phyloP scores from a whole-genome alignment of 2,888 invertebrate genomes.

The Amblyteles armatorius region DNA sequence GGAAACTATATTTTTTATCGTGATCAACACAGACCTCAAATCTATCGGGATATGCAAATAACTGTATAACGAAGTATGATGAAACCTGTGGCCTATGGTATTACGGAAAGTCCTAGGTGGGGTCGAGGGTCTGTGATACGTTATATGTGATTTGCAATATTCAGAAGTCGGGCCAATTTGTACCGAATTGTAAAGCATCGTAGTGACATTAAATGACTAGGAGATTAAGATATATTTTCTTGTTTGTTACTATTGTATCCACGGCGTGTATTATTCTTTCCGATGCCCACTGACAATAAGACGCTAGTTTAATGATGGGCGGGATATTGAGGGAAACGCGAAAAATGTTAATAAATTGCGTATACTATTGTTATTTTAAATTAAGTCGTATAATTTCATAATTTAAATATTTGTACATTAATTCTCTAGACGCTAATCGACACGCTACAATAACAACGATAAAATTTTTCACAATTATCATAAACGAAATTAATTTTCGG shows the following conservation, averaged over 20 bases:
- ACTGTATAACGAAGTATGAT: slow-evolving; percentile 5
- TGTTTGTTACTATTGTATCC: background rate
- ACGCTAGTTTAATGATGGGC: background rate
- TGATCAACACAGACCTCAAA: slow-evolving; percentile 16
- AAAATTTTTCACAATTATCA: slow-evolving; percentile 21
- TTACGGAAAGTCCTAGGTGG: slow-evolving; percentile 38
- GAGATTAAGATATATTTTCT: background rate
- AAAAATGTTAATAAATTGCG: background rate
- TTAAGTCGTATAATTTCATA: slow-evolving; percentile 52
- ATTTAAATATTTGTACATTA: slow-evolving; percentile 62
- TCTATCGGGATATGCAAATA: slow-evolving; percentile 23
- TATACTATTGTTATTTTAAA: slow-evolving; percentile 9
- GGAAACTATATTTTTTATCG: slow-evolving; percentile 61
- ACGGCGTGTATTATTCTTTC: background rate
- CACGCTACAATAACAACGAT: slow-evolving; percentile 46
- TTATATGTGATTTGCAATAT: slow-evolving; percentile 39
- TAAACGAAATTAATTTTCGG: slow-evolving; percentile 36
- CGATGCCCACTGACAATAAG: slow-evolving; percentile 16
- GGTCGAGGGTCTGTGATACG: slow-evolving; percentile 55
- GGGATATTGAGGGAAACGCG: background rate
- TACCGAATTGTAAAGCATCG: slow-evolving; percentile 49
- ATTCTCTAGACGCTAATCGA: slow-evolving; percentile 41
- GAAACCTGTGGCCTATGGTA: slow-evolving; percentile 52
- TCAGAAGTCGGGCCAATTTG: slow-evolving; percentile 44
- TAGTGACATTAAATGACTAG: slow-evolving; percentile 33